phyloP scores from a whole-genome alignment of 2,113 vertebrate species.

The Indri indri region DNA sequence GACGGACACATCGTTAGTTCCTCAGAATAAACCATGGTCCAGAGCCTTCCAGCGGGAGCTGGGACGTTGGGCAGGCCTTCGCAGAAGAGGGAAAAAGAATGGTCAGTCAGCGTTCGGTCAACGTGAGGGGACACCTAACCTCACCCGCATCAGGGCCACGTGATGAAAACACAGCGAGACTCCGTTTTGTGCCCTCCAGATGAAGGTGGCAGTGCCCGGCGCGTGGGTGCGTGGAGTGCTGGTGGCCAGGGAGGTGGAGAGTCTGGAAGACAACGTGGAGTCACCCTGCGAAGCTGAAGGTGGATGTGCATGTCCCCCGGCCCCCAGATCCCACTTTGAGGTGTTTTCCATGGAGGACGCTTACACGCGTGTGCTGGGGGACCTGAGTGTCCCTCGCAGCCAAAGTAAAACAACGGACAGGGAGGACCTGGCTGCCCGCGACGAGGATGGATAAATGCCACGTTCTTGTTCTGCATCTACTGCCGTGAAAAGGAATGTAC shows the following conservation, averaged over 20 bases:
- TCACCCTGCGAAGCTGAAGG: background rate
- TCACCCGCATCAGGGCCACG: background rate
- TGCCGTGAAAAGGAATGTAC: background rate
- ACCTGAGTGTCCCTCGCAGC: fast-evolving
- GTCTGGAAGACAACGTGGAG: background rate
- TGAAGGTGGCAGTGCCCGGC: fast-evolving
- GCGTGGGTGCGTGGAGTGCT: fast-evolving
- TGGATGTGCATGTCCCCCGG: fast-evolving
- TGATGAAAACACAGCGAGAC: background rate
- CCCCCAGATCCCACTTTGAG: fast-evolving
- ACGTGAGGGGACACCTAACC: fast-evolving
- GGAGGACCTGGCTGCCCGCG: fast-evolving
- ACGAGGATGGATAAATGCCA: fast-evolving
- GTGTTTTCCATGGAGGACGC: fast-evolving
- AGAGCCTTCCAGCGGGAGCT: background rate
- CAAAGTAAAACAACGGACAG: too few species aligned
- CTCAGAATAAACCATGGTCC: background rate
- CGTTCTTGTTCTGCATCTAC: fast-evolving
- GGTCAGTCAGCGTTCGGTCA: fast-evolving
- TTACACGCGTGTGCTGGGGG: fast-evolving
- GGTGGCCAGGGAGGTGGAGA: background rate
- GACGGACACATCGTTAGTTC: background rate
- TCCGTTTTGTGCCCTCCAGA: fast-evolving
- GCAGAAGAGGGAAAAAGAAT: background rate
- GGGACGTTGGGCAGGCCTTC: background rate